Evolutionary conservation across 2,888 invertebrate species (phyloP).

Genomic region (Micropterix aruncella): DNA sequence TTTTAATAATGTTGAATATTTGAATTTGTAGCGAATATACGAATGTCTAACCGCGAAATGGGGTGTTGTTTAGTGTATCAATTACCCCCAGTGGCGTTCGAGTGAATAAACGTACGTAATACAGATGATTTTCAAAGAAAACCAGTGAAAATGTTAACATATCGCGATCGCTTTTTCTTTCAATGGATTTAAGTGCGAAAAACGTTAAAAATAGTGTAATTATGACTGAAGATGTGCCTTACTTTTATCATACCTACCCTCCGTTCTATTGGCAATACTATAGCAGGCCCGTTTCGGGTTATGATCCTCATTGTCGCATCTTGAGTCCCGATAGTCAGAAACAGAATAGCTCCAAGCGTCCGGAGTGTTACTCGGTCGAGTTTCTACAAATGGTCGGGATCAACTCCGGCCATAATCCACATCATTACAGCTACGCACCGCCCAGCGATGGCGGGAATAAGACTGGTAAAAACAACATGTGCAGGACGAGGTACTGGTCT

Average conservation of each 20-base stretch:
- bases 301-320: not conserved
- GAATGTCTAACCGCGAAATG: too few relatives aligned
- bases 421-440: not conserved
- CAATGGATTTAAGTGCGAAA: too few relatives aligned
- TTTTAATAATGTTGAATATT: too few relatives aligned
- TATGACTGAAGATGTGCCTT: not conserved
- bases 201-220: too few relatives aligned
- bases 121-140: too few relatives aligned
- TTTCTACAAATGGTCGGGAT: not conserved
- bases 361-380: not conserved
- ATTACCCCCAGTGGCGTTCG: too few relatives aligned
- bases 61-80: too few relatives aligned
- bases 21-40: too few relatives aligned
- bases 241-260: not conserved
- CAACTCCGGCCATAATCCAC: not conserved
- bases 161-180: too few relatives aligned
- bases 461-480: not conserved
- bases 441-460: too few relatives aligned
- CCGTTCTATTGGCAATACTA: not conserved
- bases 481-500: not conserved
- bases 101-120: too few relatives aligned
- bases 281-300: not conserved
- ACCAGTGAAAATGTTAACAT: too few relatives aligned
- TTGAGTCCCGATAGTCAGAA: not conserved
- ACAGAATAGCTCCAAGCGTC: not conserved